Evolutionary conservation across 2,113 vertebrate species (phyloP).

Genomic region (Emydura subglobosa): DNA sequence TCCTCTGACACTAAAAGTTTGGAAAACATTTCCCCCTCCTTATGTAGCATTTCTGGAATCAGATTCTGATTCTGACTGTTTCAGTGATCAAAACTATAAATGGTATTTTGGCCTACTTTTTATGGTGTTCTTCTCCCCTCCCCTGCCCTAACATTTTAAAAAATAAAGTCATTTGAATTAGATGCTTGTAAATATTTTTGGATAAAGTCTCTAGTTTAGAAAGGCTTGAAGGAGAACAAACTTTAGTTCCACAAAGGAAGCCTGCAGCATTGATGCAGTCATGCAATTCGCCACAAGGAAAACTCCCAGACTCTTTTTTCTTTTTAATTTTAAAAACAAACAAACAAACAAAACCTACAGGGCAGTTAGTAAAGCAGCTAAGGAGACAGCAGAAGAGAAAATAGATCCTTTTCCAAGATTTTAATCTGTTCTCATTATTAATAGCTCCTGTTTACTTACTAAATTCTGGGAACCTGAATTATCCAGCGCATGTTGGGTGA

Average conservation of each 20-base stretch:
- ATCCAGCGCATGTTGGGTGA: conserved; percentile 98
- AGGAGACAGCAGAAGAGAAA: conserved; percentile 26
- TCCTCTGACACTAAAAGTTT: neutral
- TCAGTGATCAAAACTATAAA: neutral
- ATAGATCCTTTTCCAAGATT: neutral
- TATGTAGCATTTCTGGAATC: neutral
- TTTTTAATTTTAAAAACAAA: no score
- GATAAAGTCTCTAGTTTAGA: neutral
- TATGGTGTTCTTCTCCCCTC: no score
- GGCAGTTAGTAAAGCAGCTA: conserved; percentile 5
- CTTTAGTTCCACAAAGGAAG: conserved; percentile 33
- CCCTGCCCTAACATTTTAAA: neutral
- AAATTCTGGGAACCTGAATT: conserved; percentile 97
- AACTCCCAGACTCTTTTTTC: neutral
- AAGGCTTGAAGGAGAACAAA: neutral
- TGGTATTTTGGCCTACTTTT: neutral
- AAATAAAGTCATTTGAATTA: neutral
- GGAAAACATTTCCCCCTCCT: neutral
- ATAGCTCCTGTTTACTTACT: conserved; percentile 84
- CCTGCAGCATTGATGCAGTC: conserved; percentile 4
- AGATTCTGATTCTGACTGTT: neutral
- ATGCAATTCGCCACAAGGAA: neutral
- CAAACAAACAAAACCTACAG: neutral
- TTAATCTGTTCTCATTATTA: conserved; percentile 15
- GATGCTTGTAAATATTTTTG: neutral